Base-by-base conservation (phyloP, 2,113 vertebrate species). In the Trichomycterus rosablanca region DNA sequence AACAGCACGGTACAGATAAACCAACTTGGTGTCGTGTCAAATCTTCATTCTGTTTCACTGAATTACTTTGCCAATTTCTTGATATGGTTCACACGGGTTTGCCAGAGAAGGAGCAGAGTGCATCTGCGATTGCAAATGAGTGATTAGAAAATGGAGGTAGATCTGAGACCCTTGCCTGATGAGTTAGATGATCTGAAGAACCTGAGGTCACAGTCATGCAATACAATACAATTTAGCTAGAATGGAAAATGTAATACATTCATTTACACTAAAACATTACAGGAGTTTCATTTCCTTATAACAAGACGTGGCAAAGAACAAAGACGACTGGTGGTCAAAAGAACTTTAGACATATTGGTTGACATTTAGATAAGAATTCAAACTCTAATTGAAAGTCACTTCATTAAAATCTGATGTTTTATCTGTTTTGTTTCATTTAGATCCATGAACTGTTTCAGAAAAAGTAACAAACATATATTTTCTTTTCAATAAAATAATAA, bases 11-110 rank as follows among this genome's bases (percentile, higher is more conserved):
- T 39, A 62, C 26, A 52, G 18, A 16, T 43, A n/a, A 44, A 23
- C 39, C 4, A 43, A 32, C 5, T 22, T 22, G 24, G 37, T 15
- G 45, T 39, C 2, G 35, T 28, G 16, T 52, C 35, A 62, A 15
- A 52, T 43, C 11, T 42, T 28, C 24, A 43, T 42, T 62, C 26
- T 20, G 16, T 12, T 30, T 62, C 26, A 7, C 39, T 15, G 43
- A 30, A 32, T 62, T 9, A n/a, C 16, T 60, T 37, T 30, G 35
- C 23, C 2, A 10, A 1, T 63, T 14, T 42, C 39, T 3, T 2
- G 26, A 52, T 52, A n/a, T 22, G 37, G 48, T 63, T 63, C 1
- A 43, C 20, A 52, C 44, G 37, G 30, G 37, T 14, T 52, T 18
- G 5, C 39, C 19, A 52, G 39, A 53, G 7, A 34, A 34, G 6